Conservation (phyloP, 2,888 invertebrate genomes). For the Dasypogon diadema region DNA sequence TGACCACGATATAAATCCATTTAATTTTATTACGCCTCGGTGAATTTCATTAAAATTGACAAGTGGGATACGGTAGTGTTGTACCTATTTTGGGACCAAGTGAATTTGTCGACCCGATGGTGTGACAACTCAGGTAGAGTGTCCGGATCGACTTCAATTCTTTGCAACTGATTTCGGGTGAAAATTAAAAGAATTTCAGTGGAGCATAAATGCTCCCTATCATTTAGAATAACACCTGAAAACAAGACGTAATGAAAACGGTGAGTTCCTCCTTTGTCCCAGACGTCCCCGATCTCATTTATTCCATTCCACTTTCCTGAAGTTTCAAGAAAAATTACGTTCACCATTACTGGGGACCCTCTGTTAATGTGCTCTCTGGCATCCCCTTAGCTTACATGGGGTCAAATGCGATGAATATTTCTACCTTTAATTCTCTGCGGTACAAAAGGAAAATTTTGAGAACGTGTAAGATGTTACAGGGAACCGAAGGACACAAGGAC, state of each 20-base stretch:
- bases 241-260: background rate
- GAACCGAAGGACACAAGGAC: background rate
- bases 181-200: no score
- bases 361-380: background rate
- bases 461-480: background rate
- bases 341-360: background rate
- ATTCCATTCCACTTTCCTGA: background rate
- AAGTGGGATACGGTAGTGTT: background rate
- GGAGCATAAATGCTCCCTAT: no score
- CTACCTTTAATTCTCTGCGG: background rate
- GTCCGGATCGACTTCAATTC: background rate
- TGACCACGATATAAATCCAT: constrained; percentile 36
- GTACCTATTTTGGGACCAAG: background rate
- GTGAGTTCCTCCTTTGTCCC: background rate
- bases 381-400: background rate
- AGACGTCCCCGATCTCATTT: background rate
- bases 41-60: constrained; percentile 5
- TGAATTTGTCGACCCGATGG: background rate
- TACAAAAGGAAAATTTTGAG: background rate
- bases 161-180: background rate
- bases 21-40: constrained; percentile 25
- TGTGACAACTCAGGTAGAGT: background rate
- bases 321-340: background rate
- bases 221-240: background rate
- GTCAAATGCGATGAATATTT: background rate